Conservation (phyloP, 2,113 vertebrate genomes). For the Aegotheles bennettii region DNA sequence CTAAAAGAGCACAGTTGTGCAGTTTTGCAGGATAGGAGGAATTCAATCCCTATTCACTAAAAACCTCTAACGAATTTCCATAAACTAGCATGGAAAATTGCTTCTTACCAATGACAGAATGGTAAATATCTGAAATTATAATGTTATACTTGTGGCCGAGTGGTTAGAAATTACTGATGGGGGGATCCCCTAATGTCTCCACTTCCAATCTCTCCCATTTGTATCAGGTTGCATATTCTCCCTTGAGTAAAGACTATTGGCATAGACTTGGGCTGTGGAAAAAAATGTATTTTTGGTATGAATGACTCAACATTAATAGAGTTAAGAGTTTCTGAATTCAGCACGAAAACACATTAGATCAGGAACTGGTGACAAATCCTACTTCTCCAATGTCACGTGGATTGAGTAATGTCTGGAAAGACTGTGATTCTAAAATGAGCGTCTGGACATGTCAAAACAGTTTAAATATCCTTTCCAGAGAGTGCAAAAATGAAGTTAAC, state of each 20-base stretch:
- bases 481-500: slow-evolving; percentile 11
- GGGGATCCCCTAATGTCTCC: neutral
- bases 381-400: slow-evolving; percentile 23
- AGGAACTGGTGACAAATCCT: slow-evolving; percentile 33
- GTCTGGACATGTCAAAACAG: slow-evolving; percentile 41
- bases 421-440: neutral
- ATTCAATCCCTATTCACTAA: neutral
- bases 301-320: neutral
- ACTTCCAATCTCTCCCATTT: neutral
- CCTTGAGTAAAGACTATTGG: neutral
- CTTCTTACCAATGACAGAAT: neutral
- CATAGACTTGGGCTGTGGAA: neutral
- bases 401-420: slow-evolving; percentile 64
- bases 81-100: neutral
- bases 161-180: neutral
- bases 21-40: neutral
- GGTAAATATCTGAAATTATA: neutral
- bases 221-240: neutral
- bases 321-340: slow-evolving; percentile 33
- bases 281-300: neutral
- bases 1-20: neutral
- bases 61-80: neutral
- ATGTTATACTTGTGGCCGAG: neutral
- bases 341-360: slow-evolving; percentile 33
- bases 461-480: slow-evolving; percentile 28